Conservation (phyloP, 2,888 invertebrate genomes). For the Cosmia trapezina region DNA sequence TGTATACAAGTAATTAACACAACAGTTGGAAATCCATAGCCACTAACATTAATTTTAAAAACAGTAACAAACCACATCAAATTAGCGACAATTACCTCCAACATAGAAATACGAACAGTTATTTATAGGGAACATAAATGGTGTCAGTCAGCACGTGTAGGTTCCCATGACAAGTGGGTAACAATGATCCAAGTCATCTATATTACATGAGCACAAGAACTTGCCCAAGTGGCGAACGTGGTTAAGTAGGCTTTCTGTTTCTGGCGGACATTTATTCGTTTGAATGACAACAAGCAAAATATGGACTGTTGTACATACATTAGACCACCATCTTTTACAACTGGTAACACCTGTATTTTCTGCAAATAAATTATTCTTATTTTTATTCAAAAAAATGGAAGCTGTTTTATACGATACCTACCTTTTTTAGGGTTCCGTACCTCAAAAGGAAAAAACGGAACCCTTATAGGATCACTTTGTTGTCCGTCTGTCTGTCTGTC, state of each 20-base stretch:
- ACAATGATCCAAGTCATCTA: slow-evolving; percentile 29
- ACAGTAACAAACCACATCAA: slow-evolving; percentile 1
- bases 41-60: not conserved
- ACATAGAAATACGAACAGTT: slow-evolving; percentile 27
- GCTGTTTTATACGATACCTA: too few relatives aligned
- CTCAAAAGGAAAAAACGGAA: too few relatives aligned
- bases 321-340: too few relatives aligned
- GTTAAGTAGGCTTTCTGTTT: slow-evolving; percentile 9
- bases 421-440: too few relatives aligned
- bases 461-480: too few relatives aligned
- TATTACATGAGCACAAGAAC: slow-evolving; percentile 20
- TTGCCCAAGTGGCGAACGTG: not conserved
- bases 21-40: slow-evolving; percentile 1
- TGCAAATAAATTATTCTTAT: too few relatives aligned
- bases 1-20: not conserved
- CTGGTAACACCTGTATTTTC: too few relatives aligned
- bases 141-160: slow-evolving; percentile 39
- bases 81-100: slow-evolving; percentile 30
- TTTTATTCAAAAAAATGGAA: too few relatives aligned
- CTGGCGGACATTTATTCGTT: not conserved
- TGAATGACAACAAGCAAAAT: not conserved
- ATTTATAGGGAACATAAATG: slow-evolving; percentile 27
- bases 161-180: slow-evolving; percentile 34
- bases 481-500: too few relatives aligned
- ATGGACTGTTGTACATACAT: too few relatives aligned